Evolutionary conservation across 2,113 vertebrate genomes (phyloP), one percentile per base, ranked within the genome.

Genomic region (Fulica atra): DNA sequence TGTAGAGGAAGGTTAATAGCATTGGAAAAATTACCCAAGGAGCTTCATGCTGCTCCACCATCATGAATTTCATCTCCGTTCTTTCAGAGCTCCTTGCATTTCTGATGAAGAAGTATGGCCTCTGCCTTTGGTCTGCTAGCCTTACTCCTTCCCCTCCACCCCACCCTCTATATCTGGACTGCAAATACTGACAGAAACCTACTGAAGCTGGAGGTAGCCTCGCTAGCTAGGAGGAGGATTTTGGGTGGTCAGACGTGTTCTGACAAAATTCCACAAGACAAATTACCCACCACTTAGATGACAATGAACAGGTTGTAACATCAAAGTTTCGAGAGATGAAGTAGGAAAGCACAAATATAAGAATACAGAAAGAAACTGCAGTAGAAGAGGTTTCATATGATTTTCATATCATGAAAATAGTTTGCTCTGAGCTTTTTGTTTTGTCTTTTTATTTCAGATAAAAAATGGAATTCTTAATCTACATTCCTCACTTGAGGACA

Each of bases 161-260:
- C 38, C 48, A 35, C 69, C 46, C 51, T 92, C 64, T 73, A 46
- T 44, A 31, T 54, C 70, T 40, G 72, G 64, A 63, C 89, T 88
- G 76, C 60, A 86, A 64, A 80, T 90, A 60, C 35, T 73, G 85
- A 91, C 92, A 81, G 25, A 89, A 61, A 61, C 29, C 29, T 56
- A 1, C 65, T 80, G 74, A 79, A 76, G 81, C 66, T 40, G 71
- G 38, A 88, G 64, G 84, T 85, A 88, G 81, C 64, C 81, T 85
- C 46, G 7, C 63, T 93, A 92, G 95, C 86, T 96, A 64, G 82
- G 64, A 81, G 92, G 71, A 95, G 21, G 57, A 86, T 86, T 94
- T 93, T 90, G 95, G 95, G 93, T 92, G 92, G 92, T 81, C 92
- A 92, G 25, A 79, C 95, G 1, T 95, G 95, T 95, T 96, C 93